phyloP scores from a whole-genome alignment of 2,113 vertebrate genomes.

The Syrrhaptes paradoxus region DNA sequence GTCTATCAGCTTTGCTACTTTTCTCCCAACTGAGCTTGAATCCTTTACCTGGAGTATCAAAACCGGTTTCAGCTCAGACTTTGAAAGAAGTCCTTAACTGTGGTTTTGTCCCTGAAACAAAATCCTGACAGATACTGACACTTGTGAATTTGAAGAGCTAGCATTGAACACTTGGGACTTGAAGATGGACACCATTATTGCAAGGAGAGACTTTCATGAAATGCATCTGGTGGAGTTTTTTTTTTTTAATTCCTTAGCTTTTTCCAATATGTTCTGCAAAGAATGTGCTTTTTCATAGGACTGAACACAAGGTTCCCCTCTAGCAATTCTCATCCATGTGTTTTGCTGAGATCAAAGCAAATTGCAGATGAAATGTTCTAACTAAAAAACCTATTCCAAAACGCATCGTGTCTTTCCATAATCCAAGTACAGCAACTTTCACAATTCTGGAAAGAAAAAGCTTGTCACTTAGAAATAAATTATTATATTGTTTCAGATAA shows the following conservation, averaged over 20 bases:
- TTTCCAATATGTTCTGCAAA: background rate
- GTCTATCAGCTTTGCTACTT: background rate
- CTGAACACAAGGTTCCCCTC: background rate
- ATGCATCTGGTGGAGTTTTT: background rate
- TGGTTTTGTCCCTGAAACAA: background rate
- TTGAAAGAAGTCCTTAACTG: background rate
- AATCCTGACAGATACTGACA: background rate
- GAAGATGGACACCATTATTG: background rate
- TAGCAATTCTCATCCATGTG: background rate
- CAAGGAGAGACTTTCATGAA: background rate
- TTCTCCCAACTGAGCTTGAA: background rate
- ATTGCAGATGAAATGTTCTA: background rate
- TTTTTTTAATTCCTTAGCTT: background rate
- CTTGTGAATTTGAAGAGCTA: background rate
- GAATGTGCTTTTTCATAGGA: background rate
- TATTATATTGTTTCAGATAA: background rate
- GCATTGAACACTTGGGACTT: background rate
- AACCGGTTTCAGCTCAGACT: background rate
- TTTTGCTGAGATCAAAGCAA: background rate
- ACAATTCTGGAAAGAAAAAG: background rate
- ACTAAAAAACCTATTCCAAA: background rate
- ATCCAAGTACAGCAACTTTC: background rate
- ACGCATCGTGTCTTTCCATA: background rate
- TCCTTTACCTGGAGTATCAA: background rate
- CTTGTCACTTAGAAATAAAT: background rate